These are phyloP conservation scores for Macrotis lagotis DNA, from an alignment of 2,113 vertebrate genomes.

Conservation along the genomic window DNA sequence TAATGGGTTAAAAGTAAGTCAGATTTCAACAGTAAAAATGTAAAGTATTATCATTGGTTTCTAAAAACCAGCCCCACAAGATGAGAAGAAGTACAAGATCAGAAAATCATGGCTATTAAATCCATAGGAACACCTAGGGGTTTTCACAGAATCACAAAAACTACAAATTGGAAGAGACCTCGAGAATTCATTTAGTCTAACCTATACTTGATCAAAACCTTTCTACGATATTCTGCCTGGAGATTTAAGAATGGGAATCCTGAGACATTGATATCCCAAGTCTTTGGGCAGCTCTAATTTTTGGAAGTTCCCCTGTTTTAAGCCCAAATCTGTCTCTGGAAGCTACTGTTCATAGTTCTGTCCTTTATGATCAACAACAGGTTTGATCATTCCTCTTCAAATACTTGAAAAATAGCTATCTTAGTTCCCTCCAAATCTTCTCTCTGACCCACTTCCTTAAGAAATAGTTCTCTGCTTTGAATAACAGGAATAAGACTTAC, in stretches of 20 bases:
- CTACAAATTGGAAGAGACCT: neutral
- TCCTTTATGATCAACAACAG: neutral
- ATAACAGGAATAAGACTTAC: neutral
- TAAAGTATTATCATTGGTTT: no score
- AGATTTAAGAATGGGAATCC: neutral
- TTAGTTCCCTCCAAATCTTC: neutral
- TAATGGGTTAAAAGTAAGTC: no score
- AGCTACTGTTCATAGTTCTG: neutral
- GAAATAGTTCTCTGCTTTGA: neutral
- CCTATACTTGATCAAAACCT: neutral
- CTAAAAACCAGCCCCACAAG: no score
- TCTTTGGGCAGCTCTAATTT: neutral
- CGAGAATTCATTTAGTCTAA: neutral
- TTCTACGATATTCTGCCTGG: neutral
- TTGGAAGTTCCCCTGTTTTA: neutral
- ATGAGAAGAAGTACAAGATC: no score
- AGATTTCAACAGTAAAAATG: no score
- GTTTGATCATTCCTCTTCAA: neutral
- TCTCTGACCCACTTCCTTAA: neutral
- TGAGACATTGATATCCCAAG: neutral
- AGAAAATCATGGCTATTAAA: no score
- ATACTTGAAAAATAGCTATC: neutral
- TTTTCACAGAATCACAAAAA: no score
- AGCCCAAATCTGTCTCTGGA: neutral
- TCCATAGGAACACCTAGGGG: no score